phyloP scores from a whole-genome alignment of 2,888 invertebrate species.

The Torymus texanus region DNA sequence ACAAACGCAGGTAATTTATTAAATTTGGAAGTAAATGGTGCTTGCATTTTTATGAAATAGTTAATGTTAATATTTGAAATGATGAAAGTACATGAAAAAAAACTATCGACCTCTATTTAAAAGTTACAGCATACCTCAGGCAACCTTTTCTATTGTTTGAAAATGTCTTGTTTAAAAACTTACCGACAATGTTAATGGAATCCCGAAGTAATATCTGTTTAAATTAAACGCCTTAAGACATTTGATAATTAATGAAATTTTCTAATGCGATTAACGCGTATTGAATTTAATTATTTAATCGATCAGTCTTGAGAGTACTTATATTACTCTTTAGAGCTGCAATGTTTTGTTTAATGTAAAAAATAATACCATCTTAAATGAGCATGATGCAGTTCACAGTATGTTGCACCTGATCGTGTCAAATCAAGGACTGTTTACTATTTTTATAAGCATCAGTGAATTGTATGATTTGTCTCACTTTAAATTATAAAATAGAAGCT shows the following conservation, averaged over 20 bases:
- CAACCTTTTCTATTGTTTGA: conserved; percentile 35
- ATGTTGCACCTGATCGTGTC: conserved; percentile 64
- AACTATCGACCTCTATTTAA: conserved; percentile 38
- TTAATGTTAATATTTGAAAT: conserved; percentile 29
- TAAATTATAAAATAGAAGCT: conserved; percentile 64
- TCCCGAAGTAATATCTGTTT: conserved; percentile 19
- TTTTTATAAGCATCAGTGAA: conserved; percentile 72
- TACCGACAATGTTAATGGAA: conserved; percentile 20
- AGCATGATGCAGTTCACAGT: conserved; percentile 62
- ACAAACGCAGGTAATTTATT: conserved; percentile 28
- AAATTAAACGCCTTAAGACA: conserved; percentile 29
- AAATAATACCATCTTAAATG: conserved; percentile 56
- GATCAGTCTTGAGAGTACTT: conserved; percentile 31
- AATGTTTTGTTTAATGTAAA: conserved; percentile 41
- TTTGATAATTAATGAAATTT: conserved; percentile 31
- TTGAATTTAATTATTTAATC: conserved; percentile 31
- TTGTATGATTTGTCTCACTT: conserved; percentile 68
- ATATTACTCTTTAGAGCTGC: conserved; percentile 30
- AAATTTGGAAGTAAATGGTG: conserved; percentile 28
- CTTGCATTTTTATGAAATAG: conserved; percentile 25
- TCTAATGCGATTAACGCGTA: conserved; percentile 18
- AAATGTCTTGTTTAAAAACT: conserved; percentile 20
- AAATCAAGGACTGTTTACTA: conserved; percentile 70
- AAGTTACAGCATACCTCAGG: conserved; percentile 35
- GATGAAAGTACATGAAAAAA: conserved; percentile 12